Evolutionary conservation across 2,113 vertebrate species (phyloP).

Genomic region (Platysternon megacephalum): DNA sequence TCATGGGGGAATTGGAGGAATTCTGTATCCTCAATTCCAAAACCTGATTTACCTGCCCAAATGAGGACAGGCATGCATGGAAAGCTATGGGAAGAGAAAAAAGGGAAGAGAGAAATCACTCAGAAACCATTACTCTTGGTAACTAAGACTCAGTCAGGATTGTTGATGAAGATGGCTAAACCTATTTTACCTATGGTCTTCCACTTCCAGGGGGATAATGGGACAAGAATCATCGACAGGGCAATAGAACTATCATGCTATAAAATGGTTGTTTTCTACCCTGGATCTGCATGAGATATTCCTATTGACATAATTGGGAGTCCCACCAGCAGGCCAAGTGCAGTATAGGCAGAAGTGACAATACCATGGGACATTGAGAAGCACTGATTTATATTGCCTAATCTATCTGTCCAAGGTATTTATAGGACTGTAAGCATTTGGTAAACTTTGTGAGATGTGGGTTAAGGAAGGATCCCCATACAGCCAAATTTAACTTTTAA

Average conservation of each 20-base stretch:
- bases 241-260: slow-evolving; percentile 56
- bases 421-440: neutral
- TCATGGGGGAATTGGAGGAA: slow-evolving; percentile 16
- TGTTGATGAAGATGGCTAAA: slow-evolving; percentile 57
- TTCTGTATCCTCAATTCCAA: slow-evolving; percentile 58
- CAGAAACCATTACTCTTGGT: slow-evolving; percentile 59
- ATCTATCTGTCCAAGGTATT: neutral
- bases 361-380: neutral
- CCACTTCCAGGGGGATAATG: slow-evolving; percentile 62
- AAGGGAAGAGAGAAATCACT: slow-evolving; percentile 46
- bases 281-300: neutral
- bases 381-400: neutral
- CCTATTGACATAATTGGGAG: neutral
- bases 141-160: slow-evolving; percentile 66
- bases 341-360: neutral
- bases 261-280: neutral
- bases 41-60: slow-evolving; percentile 40
- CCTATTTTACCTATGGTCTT: slow-evolving; percentile 56
- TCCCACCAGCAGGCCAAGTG: neutral
- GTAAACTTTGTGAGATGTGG: neutral
- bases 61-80: slow-evolving; percentile 69
- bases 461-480: neutral
- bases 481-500: neutral
- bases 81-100: slow-evolving; percentile 42
- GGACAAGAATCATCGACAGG: slow-evolving; percentile 61